Evolutionary conservation across 2,797 vertebrate genomes (phyloP).

Genomic region (Sarcoramphus papa): DNA sequence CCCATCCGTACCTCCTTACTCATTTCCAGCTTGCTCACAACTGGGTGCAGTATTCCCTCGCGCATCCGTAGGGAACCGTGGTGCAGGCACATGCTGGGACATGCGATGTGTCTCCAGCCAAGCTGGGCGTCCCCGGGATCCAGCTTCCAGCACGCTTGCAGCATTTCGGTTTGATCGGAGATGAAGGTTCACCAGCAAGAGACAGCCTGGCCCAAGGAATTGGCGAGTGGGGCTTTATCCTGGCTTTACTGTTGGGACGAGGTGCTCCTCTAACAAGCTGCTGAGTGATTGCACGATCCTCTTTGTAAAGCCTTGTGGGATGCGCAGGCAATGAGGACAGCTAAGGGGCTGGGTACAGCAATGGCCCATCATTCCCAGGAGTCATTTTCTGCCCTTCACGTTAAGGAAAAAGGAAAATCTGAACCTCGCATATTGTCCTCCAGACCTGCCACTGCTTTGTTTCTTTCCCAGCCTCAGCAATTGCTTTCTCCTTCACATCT

Average conservation of each 20-base stretch:
- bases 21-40: background rate
- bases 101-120: background rate
- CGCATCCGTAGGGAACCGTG: accelerated
- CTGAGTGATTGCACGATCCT: background rate
- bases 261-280: background rate
- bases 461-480: background rate
- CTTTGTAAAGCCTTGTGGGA: background rate
- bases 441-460: background rate
- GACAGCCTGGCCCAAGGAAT: background rate
- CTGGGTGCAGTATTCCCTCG: background rate
- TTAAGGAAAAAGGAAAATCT: background rate
- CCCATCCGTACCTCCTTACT: background rate
- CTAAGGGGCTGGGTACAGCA: background rate
- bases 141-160: too few species aligned
- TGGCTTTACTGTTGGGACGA: background rate
- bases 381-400: background rate
- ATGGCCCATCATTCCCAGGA: background rate
- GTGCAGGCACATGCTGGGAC: background rate
- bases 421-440: background rate
- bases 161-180: background rate
- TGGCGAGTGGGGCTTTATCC: background rate
- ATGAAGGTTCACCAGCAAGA: background rate
- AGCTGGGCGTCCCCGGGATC: background rate
- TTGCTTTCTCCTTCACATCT: background rate
- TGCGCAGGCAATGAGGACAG: background rate